Conservation (phyloP, 2,888 invertebrate genomes). For the Alitta virens region DNA sequence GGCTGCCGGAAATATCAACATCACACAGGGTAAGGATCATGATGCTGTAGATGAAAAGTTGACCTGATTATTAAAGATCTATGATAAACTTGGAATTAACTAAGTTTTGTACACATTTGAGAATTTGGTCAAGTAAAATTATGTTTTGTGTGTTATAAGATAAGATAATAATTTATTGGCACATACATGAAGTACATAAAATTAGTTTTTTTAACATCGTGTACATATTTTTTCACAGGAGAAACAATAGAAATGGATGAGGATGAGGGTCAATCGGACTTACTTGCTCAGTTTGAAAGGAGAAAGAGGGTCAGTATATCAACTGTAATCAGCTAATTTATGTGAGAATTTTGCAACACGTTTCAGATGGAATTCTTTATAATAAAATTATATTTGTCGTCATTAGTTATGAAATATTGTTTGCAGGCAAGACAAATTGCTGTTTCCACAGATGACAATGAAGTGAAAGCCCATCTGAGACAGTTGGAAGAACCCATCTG, state of each 20-base stretch:
- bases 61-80: no score
- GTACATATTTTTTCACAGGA: constrained; percentile 47
- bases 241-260: constrained; percentile 84
- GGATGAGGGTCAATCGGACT: constrained; percentile 76
- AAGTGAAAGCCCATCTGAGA: constrained; percentile 87
- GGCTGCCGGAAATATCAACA: constrained; percentile 66
- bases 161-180: no score
- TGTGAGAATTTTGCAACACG: no score
- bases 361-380: no score
- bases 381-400: no score
- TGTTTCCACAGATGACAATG: constrained; percentile 96
- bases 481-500: constrained; percentile 95
- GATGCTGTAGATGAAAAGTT: not conserved
- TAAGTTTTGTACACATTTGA: no score
- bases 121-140: no score
- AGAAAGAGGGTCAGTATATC: constrained; percentile 71
- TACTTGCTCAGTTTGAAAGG: constrained; percentile 94
- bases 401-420: constrained; percentile 2
- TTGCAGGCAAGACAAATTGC: constrained; percentile 82
- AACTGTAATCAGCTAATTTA: no score
- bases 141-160: no score
- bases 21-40: constrained; percentile 58
- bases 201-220: no score
- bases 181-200: no score
- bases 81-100: no score